Evolutionary conservation across 2,888 invertebrate genomes (phyloP).

Genomic region (Diarsia dahlii): DNA sequence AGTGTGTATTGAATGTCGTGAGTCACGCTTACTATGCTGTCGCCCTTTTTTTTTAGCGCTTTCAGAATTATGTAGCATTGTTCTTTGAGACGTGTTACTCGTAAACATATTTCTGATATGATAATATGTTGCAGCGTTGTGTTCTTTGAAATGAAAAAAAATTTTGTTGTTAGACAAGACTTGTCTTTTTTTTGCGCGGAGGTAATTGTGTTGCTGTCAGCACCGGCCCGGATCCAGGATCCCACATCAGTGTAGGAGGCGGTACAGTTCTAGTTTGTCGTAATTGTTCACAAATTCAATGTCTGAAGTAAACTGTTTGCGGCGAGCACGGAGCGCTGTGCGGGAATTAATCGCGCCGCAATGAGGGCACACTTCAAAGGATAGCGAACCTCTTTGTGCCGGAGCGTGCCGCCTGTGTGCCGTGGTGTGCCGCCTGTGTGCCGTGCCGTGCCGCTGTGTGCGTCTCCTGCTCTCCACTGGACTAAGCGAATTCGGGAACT

Average conservation of each 20-base stretch:
- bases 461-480: neutral
- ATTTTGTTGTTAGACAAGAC: neutral
- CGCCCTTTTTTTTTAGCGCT: too few species aligned
- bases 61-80: too few species aligned
- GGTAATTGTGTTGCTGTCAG: neutral
- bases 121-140: neutral
- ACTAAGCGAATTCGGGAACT: neutral
- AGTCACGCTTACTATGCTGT: neutral
- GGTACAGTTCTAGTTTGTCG: conserved; percentile 12
- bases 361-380: conserved; percentile 54
- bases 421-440: neutral
- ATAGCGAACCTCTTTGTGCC: conserved; percentile 28
- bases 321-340: conserved; percentile 21
- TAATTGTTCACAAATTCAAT: conserved; percentile 53
- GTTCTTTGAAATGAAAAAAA: neutral
- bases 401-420: neutral
- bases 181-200: neutral
- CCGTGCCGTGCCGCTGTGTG: neutral
- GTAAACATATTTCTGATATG: neutral
- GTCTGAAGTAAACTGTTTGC: conserved; percentile 52
- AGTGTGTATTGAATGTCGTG: conserved; percentile 2
- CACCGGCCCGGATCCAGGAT: neutral
- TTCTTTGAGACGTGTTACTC: too few species aligned
- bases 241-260: conserved; percentile 2
- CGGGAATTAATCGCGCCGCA: conserved; percentile 45